Evolutionary conservation across 2,797 vertebrate genomes (phyloP).

Genomic region (Naso thynnoides): DNA sequence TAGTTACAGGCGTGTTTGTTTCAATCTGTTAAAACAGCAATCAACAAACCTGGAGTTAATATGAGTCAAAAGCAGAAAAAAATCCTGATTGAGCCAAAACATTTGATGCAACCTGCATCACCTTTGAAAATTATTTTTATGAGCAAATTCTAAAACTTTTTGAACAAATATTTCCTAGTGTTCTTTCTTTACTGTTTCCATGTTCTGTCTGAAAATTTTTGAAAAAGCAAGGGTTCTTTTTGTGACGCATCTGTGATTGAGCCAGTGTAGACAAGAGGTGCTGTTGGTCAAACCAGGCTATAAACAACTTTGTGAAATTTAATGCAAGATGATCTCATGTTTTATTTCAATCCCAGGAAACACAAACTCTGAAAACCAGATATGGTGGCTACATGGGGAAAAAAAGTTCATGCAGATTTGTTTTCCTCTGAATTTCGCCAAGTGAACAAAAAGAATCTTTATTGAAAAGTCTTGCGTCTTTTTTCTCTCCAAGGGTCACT

Average conservation of each 20-base stretch:
- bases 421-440: conserved; percentile 50
- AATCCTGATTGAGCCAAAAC: background rate
- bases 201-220: background rate
- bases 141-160: background rate
- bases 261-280: background rate
- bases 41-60: no score
- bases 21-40: background rate
- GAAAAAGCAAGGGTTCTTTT: background rate
- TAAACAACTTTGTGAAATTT: conserved; percentile 42
- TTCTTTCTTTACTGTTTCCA: background rate
- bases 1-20: background rate
- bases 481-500: conserved; percentile 72
- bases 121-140: background rate
- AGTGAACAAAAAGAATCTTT: conserved; percentile 69
- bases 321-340: conserved; percentile 1
- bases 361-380: conserved; percentile 15
- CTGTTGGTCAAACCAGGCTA: background rate
- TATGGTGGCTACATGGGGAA: conserved; percentile 36
- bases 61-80: conserved; percentile 12
- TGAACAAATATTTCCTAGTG: conserved; percentile 3
- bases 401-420: conserved; percentile 27
- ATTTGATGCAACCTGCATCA: conserved; percentile 7
- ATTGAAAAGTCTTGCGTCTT: conserved; percentile 68
- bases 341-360: conserved; percentile 29
- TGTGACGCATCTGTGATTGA: conserved; percentile 1